Conservation (phyloP, 2,888 invertebrate genomes). For the Ochropacha duplaris region DNA sequence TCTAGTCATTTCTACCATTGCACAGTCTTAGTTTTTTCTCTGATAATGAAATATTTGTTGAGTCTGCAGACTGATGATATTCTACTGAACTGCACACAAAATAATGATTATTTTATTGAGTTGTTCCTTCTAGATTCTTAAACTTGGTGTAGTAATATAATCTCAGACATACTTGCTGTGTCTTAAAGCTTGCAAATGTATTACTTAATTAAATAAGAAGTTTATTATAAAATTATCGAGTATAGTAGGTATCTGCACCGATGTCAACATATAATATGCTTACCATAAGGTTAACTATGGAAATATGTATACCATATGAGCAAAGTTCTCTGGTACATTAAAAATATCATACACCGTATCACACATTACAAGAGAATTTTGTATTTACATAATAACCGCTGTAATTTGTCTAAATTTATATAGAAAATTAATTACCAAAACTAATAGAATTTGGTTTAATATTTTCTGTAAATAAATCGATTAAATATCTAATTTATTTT, state of each 20-base stretch:
- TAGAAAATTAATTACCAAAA: constrained; percentile 64
- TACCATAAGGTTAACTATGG: constrained; percentile 50
- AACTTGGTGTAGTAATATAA: constrained; percentile 20
- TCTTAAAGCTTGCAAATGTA: constrained; percentile 59
- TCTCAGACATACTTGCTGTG: constrained; percentile 43
- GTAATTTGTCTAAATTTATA: constrained; percentile 69
- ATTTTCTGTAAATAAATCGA: constrained; percentile 83
- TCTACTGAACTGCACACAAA: background rate
- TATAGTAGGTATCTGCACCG: constrained; percentile 72
- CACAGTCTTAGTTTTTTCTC: background rate
- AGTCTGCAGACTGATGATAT: background rate
- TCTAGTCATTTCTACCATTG: constrained; percentile 36
- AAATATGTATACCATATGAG: constrained; percentile 37
- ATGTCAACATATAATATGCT: constrained; percentile 60
- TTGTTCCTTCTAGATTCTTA: constrained; percentile 3
- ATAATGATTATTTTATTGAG: background rate
- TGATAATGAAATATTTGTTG: background rate
- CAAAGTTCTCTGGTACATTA: constrained; percentile 51
- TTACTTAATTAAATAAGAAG: constrained; percentile 54
- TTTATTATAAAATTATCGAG: constrained; percentile 70
- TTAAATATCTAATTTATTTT: constrained; percentile 75
- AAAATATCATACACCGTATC: constrained; percentile 9
- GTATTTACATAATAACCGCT: constrained; percentile 52
- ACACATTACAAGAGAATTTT: constrained; percentile 50
- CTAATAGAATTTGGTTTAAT: constrained; percentile 75